Conservation (phyloP, 2,113 vertebrate genomes). For the Ellobius talpinus region DNA sequence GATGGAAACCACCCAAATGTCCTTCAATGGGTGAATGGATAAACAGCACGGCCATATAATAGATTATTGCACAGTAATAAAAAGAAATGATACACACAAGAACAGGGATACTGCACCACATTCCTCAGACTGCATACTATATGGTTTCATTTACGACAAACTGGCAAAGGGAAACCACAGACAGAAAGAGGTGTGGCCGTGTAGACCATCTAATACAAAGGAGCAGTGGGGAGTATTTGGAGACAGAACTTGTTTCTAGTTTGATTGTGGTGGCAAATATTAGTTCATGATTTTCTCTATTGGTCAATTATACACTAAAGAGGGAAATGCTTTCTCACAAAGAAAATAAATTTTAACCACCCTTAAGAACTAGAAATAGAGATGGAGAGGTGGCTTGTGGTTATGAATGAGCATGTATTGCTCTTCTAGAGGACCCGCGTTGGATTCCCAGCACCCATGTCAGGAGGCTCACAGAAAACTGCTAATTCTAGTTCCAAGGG, state of each 20-base stretch:
- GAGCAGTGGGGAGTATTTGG: not conserved
- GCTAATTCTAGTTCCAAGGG: not conserved
- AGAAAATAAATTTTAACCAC: not conserved
- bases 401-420: no score
- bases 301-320: not conserved
- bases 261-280: not conserved
- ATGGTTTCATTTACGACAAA: not conserved
- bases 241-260: not conserved
- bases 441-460: not conserved
- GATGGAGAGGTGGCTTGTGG: not conserved
- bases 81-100: not conserved
- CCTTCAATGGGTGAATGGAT: not conserved
- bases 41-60: not conserved
- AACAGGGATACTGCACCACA: not conserved
- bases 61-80: not conserved
- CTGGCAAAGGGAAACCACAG: not conserved
- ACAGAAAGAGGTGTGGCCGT: not conserved
- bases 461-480: not conserved
- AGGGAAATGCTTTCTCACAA: not conserved
- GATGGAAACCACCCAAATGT: conserved; percentile 27
- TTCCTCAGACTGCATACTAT: not conserved
- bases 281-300: not conserved
- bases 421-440: not conserved
- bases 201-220: not conserved
- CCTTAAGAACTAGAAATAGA: conserved; percentile 9